These are phyloP conservation scores for Scaptomyza caliginosa DNA, from an alignment of 2,888 invertebrate species.

Conservation along the genomic window DNA sequence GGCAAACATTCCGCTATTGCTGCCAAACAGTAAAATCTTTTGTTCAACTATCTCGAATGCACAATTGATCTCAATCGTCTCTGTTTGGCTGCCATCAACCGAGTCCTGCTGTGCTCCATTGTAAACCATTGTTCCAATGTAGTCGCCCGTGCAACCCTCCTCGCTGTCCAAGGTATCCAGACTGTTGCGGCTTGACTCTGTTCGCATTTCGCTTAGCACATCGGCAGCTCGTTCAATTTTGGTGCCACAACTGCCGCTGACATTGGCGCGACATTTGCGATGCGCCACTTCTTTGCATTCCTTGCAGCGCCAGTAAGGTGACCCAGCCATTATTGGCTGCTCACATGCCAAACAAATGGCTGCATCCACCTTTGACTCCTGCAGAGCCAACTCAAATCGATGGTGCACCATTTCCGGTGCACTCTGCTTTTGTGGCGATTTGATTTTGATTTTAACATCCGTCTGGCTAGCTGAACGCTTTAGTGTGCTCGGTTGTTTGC, in stretches of 20 bases:
- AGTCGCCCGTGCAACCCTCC: conserved; percentile 27
- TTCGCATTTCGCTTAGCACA: conserved; percentile 18
- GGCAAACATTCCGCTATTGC: conserved; percentile 82
- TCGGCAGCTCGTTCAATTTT: conserved; percentile 20
- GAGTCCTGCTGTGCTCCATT: conserved; percentile 35
- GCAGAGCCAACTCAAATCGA: conserved; percentile 82
- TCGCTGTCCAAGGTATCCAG: conserved; percentile 56
- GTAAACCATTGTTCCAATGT: conserved; percentile 67
- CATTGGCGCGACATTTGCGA: conserved; percentile 82
- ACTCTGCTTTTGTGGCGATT: conserved; percentile 33
- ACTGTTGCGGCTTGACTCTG: conserved; percentile 21
- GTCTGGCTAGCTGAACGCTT: conserved; percentile 58
- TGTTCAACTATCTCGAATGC: conserved; percentile 81
- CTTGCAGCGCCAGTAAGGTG: conserved; percentile 83
- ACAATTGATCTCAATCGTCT: conserved; percentile 79
- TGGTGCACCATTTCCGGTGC: conserved; percentile 71
- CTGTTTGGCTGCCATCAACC: conserved; percentile 5
- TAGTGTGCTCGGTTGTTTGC: conserved; percentile 35
- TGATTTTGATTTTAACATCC: conserved; percentile 25
- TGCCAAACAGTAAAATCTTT: conserved; percentile 81
- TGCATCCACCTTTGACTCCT: conserved; percentile 64
- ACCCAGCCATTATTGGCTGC: conserved; percentile 73
- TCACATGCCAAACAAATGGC: conserved; percentile 76
- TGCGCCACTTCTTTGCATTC: conserved; percentile 82
- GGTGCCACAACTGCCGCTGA: conserved; percentile 71